Evolutionary conservation across 64 coral and sea anemone genomes (phyloP), one percentile per base, ranked within the genome.

Genomic region (Catalaphyllia jardinei): DNA sequence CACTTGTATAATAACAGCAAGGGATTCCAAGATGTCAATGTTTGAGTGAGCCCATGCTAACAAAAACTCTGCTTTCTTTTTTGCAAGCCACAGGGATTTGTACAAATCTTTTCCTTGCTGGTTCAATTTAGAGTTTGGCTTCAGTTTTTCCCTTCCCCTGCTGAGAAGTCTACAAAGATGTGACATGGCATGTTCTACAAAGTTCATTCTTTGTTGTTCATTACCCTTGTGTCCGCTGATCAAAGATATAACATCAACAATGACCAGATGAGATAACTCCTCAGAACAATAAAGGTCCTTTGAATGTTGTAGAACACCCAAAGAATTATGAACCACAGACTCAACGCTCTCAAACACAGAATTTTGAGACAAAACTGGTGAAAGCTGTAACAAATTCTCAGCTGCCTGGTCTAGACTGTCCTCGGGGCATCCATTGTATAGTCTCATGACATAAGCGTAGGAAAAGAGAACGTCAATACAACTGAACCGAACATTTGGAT

Each of bases 21-120:
- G 55, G 17, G 88, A 74, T 31, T 51, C 79, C 20, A 92, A 74
- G 52, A 82, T 74, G n/a, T 46, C 73, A 60, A 46, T 71, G 65
- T 98, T 94, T 62, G 90, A 79, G 39, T 82, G 72, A 38, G 78
- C 78, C 97, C 94, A 99, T 20, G 83, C 86, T 59, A 95, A 61
- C 19, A 99, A 88, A 62, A 99, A 99, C 28, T 93, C 87, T 1
- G 93, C 71, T 59, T 99, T 99, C 75, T 99, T 99, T 86, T 99
- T 99, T 17, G 94, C 97, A 62, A 95, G 73, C 93, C 93, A 99
- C 9, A 99, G 65, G 9, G 52, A 73, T 75, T 93, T 99, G 28
- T 15, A 79, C 8, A 89, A 65, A 24, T 95, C 74, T 89, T 86
- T 62, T 33, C 54, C 87, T 24, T 16, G 62, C 79, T 51, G 52